Conservation (phyloP, 2,888 invertebrate genomes). For the Dicyrtomina minuta region DNA sequence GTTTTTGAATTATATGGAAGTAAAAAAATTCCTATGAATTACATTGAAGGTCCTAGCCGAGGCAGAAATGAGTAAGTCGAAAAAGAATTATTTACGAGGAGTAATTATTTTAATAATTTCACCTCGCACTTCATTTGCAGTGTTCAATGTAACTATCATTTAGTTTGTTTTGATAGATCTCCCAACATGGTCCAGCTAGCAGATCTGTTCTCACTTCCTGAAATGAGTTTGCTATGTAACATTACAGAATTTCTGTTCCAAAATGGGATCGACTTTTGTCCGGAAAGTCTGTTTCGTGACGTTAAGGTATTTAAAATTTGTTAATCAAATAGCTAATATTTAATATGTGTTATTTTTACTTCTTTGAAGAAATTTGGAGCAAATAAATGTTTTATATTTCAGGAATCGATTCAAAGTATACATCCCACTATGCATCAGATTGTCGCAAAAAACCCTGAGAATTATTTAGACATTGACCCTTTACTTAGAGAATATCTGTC, state of each 20-base stretch:
- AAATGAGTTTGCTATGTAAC: conserved; percentile 90
- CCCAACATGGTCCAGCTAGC: conserved; percentile 87
- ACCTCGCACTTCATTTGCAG: too few relatives aligned
- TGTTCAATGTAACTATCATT: too few relatives aligned
- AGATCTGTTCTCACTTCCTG: conserved; percentile 94
- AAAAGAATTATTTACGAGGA: conserved; percentile 6
- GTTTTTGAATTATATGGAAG: conserved; percentile 82
- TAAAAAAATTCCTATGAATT: conserved; percentile 80
- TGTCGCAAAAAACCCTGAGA: conserved; percentile 76
- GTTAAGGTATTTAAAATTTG: conserved; percentile 68
- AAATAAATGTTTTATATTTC: conserved; percentile 54
- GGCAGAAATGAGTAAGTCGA: conserved; percentile 42
- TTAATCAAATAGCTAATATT: not conserved
- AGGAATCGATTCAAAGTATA: conserved; percentile 84
- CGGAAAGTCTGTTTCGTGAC: conserved; percentile 92
- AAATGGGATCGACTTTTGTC: conserved; percentile 88
- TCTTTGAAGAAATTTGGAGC: too few relatives aligned
- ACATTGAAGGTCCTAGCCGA: conserved; percentile 67
- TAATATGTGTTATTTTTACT: too few relatives aligned
- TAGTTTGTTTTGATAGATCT: too few relatives aligned
- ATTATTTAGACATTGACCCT: conserved; percentile 76
- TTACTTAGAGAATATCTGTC: conserved; percentile 74
- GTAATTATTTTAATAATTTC: too few relatives aligned
- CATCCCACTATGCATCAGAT: conserved; percentile 87
- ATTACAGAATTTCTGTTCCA: conserved; percentile 89